Evolutionary conservation across 2,797 vertebrate species (phyloP).

Genomic region (Phalanger gymnotis): DNA sequence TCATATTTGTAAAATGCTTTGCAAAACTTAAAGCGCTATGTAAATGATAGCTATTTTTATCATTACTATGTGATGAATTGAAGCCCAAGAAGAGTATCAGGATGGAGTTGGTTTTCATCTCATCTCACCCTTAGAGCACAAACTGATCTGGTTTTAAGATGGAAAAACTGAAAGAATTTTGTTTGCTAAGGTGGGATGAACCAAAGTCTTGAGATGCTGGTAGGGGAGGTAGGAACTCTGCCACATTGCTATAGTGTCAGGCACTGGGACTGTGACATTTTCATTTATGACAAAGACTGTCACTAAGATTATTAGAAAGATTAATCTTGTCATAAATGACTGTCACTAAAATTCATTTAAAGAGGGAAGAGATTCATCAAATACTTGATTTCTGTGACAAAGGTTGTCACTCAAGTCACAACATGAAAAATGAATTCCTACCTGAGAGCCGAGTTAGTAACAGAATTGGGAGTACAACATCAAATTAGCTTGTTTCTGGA

Average conservation of each 20-base stretch:
- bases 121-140: not conserved
- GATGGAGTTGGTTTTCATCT: not conserved
- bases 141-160: not conserved
- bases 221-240: constrained; percentile 14
- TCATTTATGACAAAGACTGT: constrained; percentile 41
- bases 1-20: not conserved
- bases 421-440: constrained; percentile 55
- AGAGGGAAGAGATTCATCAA: constrained; percentile 73
- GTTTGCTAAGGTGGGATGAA: not conserved
- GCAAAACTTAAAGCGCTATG: not conserved
- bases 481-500: constrained; percentile 50
- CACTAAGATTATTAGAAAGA: constrained; percentile 74
- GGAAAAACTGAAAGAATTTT: not conserved
- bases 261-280: constrained; percentile 33
- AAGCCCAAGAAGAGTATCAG: not conserved
- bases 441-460: constrained; percentile 61
- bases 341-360: constrained; percentile 72
- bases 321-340: constrained; percentile 76
- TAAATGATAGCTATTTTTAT: not conserved
- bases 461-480: constrained; percentile 58
- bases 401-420: constrained; percentile 70
- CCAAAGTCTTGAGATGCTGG: not conserved
- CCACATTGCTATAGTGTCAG: not conserved
- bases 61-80: not conserved
- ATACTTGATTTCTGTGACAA: constrained; percentile 70